These are phyloP conservation scores for Phortica okadai DNA, from an alignment of 2,888 invertebrate species.

Conservation along the genomic window DNA sequence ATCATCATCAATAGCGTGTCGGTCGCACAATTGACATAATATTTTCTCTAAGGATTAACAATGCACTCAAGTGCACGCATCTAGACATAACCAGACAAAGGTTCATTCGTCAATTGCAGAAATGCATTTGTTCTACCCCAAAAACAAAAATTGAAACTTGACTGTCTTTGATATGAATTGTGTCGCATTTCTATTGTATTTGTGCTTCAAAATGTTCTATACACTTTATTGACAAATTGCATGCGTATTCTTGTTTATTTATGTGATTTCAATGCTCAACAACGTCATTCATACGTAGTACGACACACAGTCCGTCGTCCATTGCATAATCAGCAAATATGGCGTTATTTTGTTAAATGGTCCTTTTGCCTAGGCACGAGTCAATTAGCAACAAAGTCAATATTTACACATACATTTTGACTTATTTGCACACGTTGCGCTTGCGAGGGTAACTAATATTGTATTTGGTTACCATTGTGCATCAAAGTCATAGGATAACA, in stretches of 20 bases:
- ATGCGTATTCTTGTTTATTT: slow-evolving; percentile 23
- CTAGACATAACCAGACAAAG: background rate
- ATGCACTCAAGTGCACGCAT: slow-evolving; percentile 26
- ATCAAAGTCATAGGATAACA: background rate
- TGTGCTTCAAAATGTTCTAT: background rate
- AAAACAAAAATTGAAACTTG: background rate
- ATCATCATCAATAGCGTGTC: background rate
- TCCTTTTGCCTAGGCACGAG: slow-evolving; percentile 20
- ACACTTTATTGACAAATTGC: slow-evolving; percentile 27
- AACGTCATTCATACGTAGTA: slow-evolving; percentile 8
- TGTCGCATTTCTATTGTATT: background rate
- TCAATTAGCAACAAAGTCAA: slow-evolving; percentile 31
- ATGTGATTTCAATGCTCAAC: slow-evolving; percentile 11
- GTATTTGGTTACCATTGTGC: too few relatives aligned
- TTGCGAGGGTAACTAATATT: too few relatives aligned
- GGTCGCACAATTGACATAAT: slow-evolving; percentile 27
- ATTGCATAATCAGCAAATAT: slow-evolving; percentile 24
- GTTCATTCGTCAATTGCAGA: background rate
- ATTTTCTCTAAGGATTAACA: slow-evolving; percentile 32
- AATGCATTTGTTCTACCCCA: slow-evolving; percentile 19
- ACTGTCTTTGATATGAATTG: slow-evolving; percentile 7
- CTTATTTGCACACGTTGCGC: background rate
- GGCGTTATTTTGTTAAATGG: slow-evolving; percentile 19
- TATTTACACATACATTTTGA: slow-evolving; percentile 23
- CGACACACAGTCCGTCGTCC: background rate